Evolutionary conservation across 2,888 invertebrate genomes (phyloP).

Genomic region (Altica lythri): DNA sequence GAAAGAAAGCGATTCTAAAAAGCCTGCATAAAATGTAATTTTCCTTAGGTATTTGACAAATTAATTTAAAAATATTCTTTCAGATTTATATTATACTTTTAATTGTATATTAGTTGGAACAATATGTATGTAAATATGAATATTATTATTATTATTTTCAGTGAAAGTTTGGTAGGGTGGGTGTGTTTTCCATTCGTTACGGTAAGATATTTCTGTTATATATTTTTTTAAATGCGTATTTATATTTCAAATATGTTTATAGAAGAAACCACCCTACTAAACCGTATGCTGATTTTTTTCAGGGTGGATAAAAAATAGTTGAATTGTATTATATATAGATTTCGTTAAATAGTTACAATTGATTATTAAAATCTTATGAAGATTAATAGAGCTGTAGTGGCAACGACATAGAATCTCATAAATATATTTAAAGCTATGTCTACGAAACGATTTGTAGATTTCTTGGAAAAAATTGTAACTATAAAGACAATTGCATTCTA

Average conservation of each 20-base stretch:
- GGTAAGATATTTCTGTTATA: constrained; percentile 34
- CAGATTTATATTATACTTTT: too few relatives aligned
- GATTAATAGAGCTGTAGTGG: too few relatives aligned
- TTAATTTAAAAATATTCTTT: too few relatives aligned
- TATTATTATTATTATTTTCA: constrained; percentile 43
- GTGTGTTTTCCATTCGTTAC: constrained; percentile 41
- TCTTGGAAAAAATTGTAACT: too few relatives aligned
- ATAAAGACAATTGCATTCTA: too few relatives aligned
- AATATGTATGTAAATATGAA: constrained; percentile 27
- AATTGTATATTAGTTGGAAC: constrained; percentile 7
- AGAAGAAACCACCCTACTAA: constrained; percentile 57
- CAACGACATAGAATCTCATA: too few relatives aligned
- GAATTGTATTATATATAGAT: constrained; percentile 5
- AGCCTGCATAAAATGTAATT: too few relatives aligned
- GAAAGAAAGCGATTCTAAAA: too few relatives aligned
- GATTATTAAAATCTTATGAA: neutral
- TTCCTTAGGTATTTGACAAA: too few relatives aligned
- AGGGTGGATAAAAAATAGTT: constrained; percentile 18
- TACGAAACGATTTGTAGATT: too few relatives aligned
- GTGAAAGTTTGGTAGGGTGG: constrained; percentile 57
- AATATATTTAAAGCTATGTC: too few relatives aligned
- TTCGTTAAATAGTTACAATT: neutral
- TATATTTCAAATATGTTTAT: too few relatives aligned
- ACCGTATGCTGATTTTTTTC: constrained; percentile 31
- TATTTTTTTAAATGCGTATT: constrained; percentile 17